Conservation (phyloP, 2,113 vertebrate genomes). For the Crotalus tigris region DNA sequence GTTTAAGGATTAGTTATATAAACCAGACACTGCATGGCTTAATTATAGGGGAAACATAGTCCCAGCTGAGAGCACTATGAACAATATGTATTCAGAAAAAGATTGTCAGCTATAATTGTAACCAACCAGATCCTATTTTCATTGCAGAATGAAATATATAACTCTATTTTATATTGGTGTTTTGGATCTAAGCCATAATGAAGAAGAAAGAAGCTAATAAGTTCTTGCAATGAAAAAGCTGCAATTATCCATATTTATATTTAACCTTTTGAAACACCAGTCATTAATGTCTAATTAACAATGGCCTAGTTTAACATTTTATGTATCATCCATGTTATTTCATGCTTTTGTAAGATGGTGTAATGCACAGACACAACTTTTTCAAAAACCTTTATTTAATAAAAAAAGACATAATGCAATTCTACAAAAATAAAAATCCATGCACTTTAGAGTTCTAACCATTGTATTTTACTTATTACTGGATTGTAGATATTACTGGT, state of each 20-base stretch:
- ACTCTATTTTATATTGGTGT: slow-evolving; percentile 59
- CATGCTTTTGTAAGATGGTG: slow-evolving; percentile 50
- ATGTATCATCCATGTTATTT: slow-evolving; percentile 29
- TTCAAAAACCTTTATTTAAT: not conserved
- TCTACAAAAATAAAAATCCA: not conserved
- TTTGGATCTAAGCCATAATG: slow-evolving; percentile 48
- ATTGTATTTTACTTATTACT: not conserved
- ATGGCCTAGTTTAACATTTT: slow-evolving; percentile 54
- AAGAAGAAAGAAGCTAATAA: slow-evolving; percentile 61
- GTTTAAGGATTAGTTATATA: slow-evolving; percentile 33
- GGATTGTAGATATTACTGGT: not conserved
- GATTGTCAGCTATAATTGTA: slow-evolving; percentile 44
- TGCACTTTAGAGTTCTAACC: not conserved
- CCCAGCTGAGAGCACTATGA: slow-evolving; percentile 18
- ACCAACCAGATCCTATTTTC: slow-evolving; percentile 42
- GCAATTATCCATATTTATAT: slow-evolving; percentile 68
- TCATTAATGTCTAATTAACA: slow-evolving; percentile 62
- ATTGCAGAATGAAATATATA: slow-evolving; percentile 49
- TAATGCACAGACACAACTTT: not conserved
- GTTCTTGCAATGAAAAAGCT: slow-evolving; percentile 63
- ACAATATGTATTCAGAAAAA: slow-evolving; percentile 42
- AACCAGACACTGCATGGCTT: not conserved
- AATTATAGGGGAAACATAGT: slow-evolving; percentile 13
- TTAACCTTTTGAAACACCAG: slow-evolving; percentile 67
- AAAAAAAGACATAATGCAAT: not conserved